phyloP scores from a whole-genome alignment of 1,140 invertebrate species.

The Bombyx mandarina region DNA sequence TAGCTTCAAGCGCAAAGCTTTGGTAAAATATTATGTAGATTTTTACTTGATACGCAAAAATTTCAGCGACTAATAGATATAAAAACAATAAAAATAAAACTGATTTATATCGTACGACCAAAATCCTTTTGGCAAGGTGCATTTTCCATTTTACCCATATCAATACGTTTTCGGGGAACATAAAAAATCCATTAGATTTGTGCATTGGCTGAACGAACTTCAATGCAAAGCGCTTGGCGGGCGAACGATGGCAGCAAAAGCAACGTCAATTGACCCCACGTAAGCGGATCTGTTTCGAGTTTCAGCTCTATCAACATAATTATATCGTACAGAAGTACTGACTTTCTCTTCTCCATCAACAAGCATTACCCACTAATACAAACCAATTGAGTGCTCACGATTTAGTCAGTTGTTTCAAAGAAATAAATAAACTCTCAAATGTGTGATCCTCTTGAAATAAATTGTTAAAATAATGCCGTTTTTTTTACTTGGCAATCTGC shows the following conservation, averaged over 20 bases:
- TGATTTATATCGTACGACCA: conserved; percentile 18
- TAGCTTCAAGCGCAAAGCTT: no score
- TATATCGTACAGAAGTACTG: no score
- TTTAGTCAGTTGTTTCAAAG: no score
- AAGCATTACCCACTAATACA: no score
- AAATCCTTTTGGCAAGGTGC: conserved; percentile 35
- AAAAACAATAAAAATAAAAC: conserved; percentile 21
- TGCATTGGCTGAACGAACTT: conserved; percentile 27
- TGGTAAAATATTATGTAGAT: no score
- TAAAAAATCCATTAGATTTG: conserved; percentile 50
- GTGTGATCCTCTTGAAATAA: no score
- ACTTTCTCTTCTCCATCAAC: no score
- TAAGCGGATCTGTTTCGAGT: conserved; percentile 27
- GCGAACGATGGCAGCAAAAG: conserved; percentile 6
- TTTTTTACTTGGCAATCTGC: no score
- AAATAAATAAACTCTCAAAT: no score
- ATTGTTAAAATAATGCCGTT: no score
- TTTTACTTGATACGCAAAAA: neutral
- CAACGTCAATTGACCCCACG: conserved; percentile 25
- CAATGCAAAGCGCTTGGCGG: conserved; percentile 12
- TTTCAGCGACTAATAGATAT: neutral
- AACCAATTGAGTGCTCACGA: no score
- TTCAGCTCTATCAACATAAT: no score
- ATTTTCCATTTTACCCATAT: conserved; percentile 36
- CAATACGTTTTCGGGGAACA: conserved; percentile 32